Conservation (phyloP, 2,888 invertebrate species). For the Xanthorhoe designata region DNA sequence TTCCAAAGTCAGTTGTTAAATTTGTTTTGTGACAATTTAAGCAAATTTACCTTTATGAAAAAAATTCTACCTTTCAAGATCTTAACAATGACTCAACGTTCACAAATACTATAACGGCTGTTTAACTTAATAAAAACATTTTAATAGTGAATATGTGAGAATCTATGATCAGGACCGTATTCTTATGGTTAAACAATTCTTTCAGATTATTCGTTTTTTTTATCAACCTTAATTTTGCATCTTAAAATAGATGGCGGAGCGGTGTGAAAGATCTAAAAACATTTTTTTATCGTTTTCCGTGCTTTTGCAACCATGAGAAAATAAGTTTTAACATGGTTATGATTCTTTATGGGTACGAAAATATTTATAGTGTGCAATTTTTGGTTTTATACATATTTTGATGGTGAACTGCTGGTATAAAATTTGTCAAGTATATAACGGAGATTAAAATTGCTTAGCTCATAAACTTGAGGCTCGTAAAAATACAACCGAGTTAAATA, state of each 20-base stretch:
- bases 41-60: neutral
- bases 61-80: neutral
- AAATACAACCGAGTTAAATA: conserved; percentile 7
- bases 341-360: no score
- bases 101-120: neutral
- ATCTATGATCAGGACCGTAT: no score
- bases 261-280: no score
- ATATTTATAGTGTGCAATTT: no score
- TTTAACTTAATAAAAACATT: neutral
- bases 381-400: neutral
- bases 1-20: neutral
- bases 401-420: neutral
- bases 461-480: conserved; percentile 13
- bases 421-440: conserved; percentile 5
- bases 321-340: no score
- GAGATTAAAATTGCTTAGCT: conserved; percentile 13
- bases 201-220: no score
- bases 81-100: neutral
- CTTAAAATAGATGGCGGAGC: no score
- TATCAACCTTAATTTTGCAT: no score
- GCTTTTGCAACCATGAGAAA: no score
- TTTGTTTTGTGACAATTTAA: neutral
- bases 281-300: no score
- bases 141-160: no score
- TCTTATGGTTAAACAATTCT: no score